These are phyloP conservation scores for Cryptophagus acutangulus DNA, from an alignment of 2,888 invertebrate genomes.

Conservation along the genomic window DNA sequence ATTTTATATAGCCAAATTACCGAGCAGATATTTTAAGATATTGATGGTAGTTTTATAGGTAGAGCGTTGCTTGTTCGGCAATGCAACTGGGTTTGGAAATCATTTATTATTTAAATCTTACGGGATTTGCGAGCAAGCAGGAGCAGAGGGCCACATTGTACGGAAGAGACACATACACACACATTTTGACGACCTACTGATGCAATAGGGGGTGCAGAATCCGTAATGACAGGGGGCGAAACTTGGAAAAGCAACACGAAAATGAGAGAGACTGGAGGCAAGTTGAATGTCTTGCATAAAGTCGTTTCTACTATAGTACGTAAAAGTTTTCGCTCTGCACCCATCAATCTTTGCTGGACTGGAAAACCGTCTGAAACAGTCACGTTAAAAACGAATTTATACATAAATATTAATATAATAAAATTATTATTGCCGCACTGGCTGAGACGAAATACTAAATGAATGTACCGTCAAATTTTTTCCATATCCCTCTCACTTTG, in stretches of 20 bases:
- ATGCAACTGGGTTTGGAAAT: constrained; percentile 8
- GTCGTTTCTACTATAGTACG: neutral
- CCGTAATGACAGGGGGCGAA: neutral
- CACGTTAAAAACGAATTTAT: too few relatives aligned
- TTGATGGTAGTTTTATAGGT: constrained; percentile 9
- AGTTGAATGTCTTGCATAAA: constrained; percentile 3
- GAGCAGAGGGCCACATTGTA: constrained; percentile 1
- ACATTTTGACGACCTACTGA: constrained; percentile 3
- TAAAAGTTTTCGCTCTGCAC: neutral
- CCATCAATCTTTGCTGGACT: constrained; percentile 1
- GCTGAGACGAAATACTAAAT: too few relatives aligned
- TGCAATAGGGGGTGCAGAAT: constrained; percentile 4
- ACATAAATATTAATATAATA: too few relatives aligned
- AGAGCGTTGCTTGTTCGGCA: constrained; percentile 4
- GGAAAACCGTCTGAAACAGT: constrained; percentile 3
- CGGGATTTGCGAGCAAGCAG: constrained; percentile 4
- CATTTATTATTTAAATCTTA: constrained; percentile 8
- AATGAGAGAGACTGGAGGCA: neutral
- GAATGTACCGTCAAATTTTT: too few relatives aligned
- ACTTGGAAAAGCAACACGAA: neutral
- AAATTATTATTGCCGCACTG: too few relatives aligned
- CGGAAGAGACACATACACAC: neutral
- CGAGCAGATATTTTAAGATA: constrained; percentile 8
- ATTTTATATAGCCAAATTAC: constrained; percentile 7
- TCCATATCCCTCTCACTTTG: too few relatives aligned